A percentile compares a stretch with the other conserved stretches of the same genome.
Conservation (phyloP, 2,113 vertebrate species). For the Megaceryle maxima region DNA sequence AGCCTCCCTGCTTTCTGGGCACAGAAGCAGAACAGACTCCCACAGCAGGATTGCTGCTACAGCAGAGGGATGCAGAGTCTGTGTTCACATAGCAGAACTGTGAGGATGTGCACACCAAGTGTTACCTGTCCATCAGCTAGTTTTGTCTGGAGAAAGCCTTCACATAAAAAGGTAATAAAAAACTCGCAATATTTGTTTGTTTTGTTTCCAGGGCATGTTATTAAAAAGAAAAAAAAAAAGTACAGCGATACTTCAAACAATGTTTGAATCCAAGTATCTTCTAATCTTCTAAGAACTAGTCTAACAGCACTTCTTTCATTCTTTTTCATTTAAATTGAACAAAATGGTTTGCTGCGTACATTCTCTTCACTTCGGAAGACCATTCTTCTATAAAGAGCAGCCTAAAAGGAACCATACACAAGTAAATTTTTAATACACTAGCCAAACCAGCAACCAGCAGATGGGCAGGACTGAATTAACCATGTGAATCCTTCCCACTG, state of each 20-base stretch:
- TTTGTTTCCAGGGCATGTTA: not conserved
- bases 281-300: conserved; percentile 43
- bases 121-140: not conserved
- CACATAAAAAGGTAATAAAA: not conserved
- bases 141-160: not conserved
- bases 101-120: not conserved
- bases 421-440: conserved; percentile 24
- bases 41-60: not conserved
- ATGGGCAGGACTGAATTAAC: not conserved
- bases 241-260: not conserved
- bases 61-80: not conserved
- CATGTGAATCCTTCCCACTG: not conserved
- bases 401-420: not conserved
- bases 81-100: accelerated
- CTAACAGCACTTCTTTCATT: not conserved
- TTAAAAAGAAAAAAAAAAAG: not conserved
- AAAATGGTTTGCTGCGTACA: not conserved
- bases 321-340: conserved; percentile 19
- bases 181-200: not conserved
- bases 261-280: not conserved
- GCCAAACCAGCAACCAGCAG: not conserved
- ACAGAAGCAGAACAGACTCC: not conserved
- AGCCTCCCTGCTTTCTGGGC: not conserved
- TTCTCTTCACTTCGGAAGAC: conserved; percentile 45
- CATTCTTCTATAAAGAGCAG: conserved; percentile 38